Conservation (phyloP, 1,140 invertebrate species). For the Octopus sinensis region DNA sequence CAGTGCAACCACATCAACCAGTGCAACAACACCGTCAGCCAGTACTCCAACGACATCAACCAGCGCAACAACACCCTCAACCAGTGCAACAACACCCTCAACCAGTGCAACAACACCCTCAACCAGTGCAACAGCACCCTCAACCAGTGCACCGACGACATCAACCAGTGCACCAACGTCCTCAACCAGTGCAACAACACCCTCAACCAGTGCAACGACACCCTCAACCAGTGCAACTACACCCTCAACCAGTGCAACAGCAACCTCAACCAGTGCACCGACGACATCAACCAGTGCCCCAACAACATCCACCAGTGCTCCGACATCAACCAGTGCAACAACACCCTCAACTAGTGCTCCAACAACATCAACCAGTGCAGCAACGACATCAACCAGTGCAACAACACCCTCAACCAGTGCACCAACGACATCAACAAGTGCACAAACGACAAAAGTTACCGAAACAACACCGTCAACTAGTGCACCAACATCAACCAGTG, state of each 20-base stretch:
- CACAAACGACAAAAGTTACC: not conserved
- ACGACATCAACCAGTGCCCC: not conserved
- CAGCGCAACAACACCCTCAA: not conserved
- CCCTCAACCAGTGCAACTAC: not conserved
- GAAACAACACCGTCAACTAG: not conserved
- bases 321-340: constrained; percentile 1
- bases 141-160: not conserved
- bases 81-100: constrained; percentile 3
- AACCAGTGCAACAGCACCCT: not conserved
- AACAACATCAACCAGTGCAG: not conserved
- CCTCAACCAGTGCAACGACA: too few relatives aligned
- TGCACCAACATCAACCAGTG: too few relatives aligned
- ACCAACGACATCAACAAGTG: not conserved
- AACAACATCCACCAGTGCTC: not conserved
- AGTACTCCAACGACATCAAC: not conserved
- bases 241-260: not conserved
- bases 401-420: not conserved
- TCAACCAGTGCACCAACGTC: too few relatives aligned
- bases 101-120: not conserved
- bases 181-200: too few relatives aligned
- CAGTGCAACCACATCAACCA: not conserved
- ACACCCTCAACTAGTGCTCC: not conserved
- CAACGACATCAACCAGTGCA: not conserved
- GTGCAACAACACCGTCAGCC: constrained; percentile 2
- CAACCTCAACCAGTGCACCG: not conserved